phyloP scores from a whole-genome alignment of 2,113 vertebrate genomes.

The Globicephala melas region DNA sequence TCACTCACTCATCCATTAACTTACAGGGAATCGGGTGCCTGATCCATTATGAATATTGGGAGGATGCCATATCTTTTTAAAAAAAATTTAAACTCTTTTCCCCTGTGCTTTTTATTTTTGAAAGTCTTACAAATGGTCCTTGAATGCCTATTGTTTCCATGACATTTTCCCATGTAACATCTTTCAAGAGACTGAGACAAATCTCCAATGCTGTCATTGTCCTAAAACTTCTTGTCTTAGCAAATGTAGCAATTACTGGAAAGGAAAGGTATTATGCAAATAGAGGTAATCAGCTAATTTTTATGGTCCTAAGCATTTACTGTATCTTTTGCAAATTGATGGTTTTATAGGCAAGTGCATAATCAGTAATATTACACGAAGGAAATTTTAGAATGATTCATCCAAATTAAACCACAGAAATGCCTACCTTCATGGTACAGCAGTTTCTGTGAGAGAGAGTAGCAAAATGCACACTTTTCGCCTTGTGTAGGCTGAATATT shows the following conservation, averaged over 20 bases:
- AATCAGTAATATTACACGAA: conserved; percentile 14
- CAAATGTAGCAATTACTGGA: conserved; percentile 34
- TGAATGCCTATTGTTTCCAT: conserved; percentile 26
- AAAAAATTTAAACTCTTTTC: conserved; percentile 17
- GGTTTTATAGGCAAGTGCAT: conserved; percentile 27
- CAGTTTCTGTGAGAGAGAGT: conserved; percentile 27
- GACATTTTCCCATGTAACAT: conserved; percentile 16
- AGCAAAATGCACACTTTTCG: conserved; percentile 22
- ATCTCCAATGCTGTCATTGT: not conserved
- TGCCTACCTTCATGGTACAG: conserved; percentile 10
- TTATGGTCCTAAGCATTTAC: conserved; percentile 12
- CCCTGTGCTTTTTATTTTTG: conserved; percentile 29
- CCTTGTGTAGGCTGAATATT: not conserved
- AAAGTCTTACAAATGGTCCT: conserved; percentile 43
- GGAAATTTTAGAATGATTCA: conserved; percentile 25
- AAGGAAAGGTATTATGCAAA: conserved; percentile 46
- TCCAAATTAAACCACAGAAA: conserved; percentile 54
- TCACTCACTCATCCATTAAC: not conserved
- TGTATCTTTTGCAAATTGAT: conserved; percentile 2
- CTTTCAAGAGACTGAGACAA: conserved; percentile 49
- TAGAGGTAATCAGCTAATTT: conserved; percentile 40
- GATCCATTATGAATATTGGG: conserved; percentile 18
- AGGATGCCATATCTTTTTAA: not conserved
- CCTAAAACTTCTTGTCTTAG: conserved; percentile 32
- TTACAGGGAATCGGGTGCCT: conserved; percentile 9